phyloP scores from a whole-genome alignment of 2,888 invertebrate species.

The Cataglyphis livida region DNA sequence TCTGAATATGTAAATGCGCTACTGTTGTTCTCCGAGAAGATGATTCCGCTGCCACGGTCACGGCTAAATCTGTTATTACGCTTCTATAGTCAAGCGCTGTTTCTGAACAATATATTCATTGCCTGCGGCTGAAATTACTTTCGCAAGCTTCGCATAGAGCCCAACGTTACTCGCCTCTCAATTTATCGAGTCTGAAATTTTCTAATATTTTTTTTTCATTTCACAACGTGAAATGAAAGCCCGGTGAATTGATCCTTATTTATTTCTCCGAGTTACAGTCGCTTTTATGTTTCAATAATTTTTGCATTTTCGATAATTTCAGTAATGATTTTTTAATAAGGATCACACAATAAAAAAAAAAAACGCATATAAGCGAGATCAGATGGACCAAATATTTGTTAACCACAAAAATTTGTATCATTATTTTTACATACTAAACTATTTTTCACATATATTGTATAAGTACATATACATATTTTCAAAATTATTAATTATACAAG shows the following conservation, averaged over 20 bases:
- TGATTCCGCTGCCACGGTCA: slow-evolving; percentile 28
- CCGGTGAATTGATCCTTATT: not conserved
- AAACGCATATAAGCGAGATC: not conserved
- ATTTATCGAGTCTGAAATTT: slow-evolving; percentile 16
- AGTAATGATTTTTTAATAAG: not conserved
- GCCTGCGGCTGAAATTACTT: slow-evolving; percentile 20
- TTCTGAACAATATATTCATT: slow-evolving; percentile 27
- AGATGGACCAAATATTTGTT: not conserved
- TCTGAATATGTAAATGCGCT: slow-evolving; percentile 55
- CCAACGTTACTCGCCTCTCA: not conserved
- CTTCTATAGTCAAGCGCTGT: slow-evolving; percentile 25
- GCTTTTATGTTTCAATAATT: not conserved
- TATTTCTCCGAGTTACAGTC: not conserved
- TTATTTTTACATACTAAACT: not conserved
- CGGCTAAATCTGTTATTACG: slow-evolving; percentile 36
- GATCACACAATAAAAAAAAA: not conserved
- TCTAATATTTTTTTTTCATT: not conserved
- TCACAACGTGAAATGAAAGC: not conserved
- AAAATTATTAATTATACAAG: not conserved
- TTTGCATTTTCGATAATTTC: not conserved
- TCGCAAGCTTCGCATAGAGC: not conserved
- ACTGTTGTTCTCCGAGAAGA: slow-evolving; percentile 23
- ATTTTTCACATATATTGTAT: not conserved
- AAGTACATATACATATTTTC: not conserved
- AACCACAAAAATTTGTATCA: not conserved